These are phyloP conservation scores for Globodera ellingtonae DNA, from an alignment of 1,140 invertebrate species.

Conservation along the genomic window DNA sequence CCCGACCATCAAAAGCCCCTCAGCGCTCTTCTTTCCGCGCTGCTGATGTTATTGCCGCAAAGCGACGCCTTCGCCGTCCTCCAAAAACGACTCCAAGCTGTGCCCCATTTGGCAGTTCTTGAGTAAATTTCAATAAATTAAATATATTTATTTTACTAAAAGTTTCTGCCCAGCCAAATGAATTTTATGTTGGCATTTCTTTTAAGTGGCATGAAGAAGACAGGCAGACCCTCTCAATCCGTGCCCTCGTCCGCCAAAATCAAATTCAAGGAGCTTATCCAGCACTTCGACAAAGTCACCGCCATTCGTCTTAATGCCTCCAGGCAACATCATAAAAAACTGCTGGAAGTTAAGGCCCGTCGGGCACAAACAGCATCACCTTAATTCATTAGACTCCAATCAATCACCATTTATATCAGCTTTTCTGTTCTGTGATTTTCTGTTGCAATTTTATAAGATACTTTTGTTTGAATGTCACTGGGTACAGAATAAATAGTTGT, in stretches of 20 bases:
- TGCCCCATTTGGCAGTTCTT: constrained; percentile 43
- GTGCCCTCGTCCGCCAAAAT: constrained; percentile 63
- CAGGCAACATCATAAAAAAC: constrained; percentile 26
- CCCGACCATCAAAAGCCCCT: constrained; percentile 78
- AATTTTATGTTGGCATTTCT: constrained; percentile 16
- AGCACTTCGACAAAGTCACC: constrained; percentile 71
- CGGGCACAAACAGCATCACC: not conserved
- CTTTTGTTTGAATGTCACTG: no score
- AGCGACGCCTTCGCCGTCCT: constrained; percentile 90
- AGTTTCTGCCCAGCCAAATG: not conserved
- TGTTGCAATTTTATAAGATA: no score
- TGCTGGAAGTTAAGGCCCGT: constrained; percentile 14
- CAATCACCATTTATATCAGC: not conserved
- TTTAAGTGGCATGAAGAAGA: constrained; percentile 41
- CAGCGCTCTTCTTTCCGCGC: constrained; percentile 86
- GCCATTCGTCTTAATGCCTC: constrained; percentile 10
- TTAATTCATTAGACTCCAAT: not conserved
- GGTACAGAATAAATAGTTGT: no score
- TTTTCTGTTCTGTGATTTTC: not conserved
- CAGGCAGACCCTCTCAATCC: constrained; percentile 2
- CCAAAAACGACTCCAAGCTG: constrained; percentile 76
- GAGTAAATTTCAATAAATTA: constrained; percentile 16
- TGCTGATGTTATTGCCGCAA: constrained; percentile 96
- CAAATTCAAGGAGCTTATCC: constrained; percentile 72
- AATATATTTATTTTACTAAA: constrained; percentile 4